phyloP scores from a whole-genome alignment of 2,888 invertebrate genomes.

The Drosophila barbarae region DNA sequence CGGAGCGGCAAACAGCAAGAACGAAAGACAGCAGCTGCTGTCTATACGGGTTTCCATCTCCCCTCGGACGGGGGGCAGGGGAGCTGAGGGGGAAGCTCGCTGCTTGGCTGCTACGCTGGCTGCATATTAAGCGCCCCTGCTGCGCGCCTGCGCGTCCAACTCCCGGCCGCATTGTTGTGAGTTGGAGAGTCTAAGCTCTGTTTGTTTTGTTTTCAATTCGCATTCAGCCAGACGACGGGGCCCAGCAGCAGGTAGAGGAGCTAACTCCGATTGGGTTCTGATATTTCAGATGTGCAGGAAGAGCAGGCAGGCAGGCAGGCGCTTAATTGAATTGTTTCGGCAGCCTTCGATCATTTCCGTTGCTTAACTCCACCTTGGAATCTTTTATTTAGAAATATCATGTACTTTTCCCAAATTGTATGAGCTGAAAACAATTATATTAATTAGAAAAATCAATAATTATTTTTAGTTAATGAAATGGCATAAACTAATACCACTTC shows the following conservation, averaged over 20 bases:
- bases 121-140: slow-evolving; percentile 58
- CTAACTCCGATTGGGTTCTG: slow-evolving; percentile 6
- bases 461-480: background rate
- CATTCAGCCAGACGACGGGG: slow-evolving; percentile 21
- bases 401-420: background rate
- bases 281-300: slow-evolving; percentile 42
- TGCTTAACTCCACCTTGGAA: background rate
- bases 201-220: slow-evolving; percentile 39
- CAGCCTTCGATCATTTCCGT: slow-evolving; percentile 18
- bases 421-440: background rate
- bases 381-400: no score
- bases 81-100: background rate
- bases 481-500: background rate
- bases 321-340: slow-evolving; percentile 41
- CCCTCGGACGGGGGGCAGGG: background rate
- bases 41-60: slow-evolving; percentile 22
- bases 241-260: slow-evolving; percentile 21
- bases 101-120: slow-evolving; percentile 49
- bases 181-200: slow-evolving; percentile 44
- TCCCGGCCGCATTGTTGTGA: slow-evolving; percentile 32
- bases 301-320: slow-evolving; percentile 34
- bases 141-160: slow-evolving; percentile 45
- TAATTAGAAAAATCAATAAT: background rate
- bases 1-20: slow-evolving; percentile 47
- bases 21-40: slow-evolving; percentile 43